Evolutionary conservation across 1,140 invertebrate species (phyloP).

Genomic region (Drosophila bifasciata): DNA sequence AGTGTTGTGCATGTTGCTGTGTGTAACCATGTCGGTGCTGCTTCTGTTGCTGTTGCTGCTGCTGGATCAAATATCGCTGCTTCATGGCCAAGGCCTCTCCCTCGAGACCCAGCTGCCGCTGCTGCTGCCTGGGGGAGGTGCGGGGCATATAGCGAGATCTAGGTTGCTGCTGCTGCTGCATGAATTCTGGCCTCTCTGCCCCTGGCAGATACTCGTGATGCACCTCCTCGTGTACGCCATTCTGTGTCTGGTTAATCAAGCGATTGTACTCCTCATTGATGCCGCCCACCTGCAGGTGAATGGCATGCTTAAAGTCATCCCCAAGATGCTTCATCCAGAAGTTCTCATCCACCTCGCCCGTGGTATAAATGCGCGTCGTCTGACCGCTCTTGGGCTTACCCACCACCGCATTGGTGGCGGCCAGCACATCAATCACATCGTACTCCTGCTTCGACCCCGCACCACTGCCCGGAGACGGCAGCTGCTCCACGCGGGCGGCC

Average conservation of each 20-base stretch:
- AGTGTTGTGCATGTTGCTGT: conserved; percentile 22
- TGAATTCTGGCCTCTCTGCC: conserved; percentile 41
- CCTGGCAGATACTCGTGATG: conserved; percentile 71
- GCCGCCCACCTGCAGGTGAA: conserved; percentile 71
- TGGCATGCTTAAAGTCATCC: conserved; percentile 76
- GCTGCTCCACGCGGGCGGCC: conserved; percentile 26
- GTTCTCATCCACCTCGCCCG: conserved; percentile 68
- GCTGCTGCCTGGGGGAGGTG: conserved; percentile 4
- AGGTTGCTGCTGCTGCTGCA: neutral
- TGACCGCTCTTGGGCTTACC: conserved; percentile 61
- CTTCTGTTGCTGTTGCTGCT: conserved; percentile 17
- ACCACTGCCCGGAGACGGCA: neutral
- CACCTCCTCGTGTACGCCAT: conserved; percentile 68
- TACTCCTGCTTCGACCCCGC: conserved; percentile 23
- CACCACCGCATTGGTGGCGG: conserved; percentile 26
- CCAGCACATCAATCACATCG: conserved; percentile 65
- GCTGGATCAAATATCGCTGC: conserved; percentile 44
- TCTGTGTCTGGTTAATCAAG: conserved; percentile 59
- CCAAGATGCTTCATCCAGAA: conserved; percentile 78
- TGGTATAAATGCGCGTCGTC: conserved; percentile 72
- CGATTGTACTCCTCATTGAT: conserved; percentile 70
- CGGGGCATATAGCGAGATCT: too few species aligned
- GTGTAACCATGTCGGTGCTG: conserved; percentile 7
- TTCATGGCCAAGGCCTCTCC: conserved; percentile 45
- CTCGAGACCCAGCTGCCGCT: conserved; percentile 36